Evolutionary conservation across 64 coral and sea anemone species (phyloP).

Genomic region (Montipora capricornis): DNA sequence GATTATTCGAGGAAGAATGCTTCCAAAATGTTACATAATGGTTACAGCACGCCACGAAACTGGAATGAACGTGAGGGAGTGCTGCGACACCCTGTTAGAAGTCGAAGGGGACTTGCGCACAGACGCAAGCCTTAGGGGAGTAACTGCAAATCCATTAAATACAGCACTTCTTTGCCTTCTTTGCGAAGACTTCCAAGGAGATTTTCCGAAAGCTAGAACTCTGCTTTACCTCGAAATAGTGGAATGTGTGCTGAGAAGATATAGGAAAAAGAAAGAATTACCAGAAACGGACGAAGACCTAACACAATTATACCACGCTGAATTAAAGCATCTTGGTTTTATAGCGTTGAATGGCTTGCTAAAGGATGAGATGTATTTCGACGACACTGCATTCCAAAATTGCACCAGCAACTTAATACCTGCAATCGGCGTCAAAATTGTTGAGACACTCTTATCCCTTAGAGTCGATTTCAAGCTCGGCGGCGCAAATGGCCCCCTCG

Average conservation of each 20-base stretch:
- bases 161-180: conserved; percentile 1
- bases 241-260: conserved; percentile 1
- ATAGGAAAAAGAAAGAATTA: not conserved
- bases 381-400: not conserved
- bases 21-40: not conserved
- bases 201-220: not conserved
- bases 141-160: not conserved
- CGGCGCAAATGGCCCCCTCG: no score
- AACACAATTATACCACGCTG: not conserved
- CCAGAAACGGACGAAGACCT: not conserved
- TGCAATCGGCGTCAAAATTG: no score
- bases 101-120: not conserved
- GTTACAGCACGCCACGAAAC: not conserved
- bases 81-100: not conserved
- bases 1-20: not conserved
- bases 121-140: not conserved
- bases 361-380: not conserved
- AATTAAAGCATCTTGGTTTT: not conserved
- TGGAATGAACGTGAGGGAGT: not conserved
- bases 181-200: not conserved
- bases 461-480: no score
- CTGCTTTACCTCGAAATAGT: not conserved
- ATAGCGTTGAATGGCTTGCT: not conserved
- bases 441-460: no score
- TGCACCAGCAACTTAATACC: not conserved